Base-by-base conservation (phyloP, 2,797 vertebrate genomes). In the Sphaeramia orbicularis region DNA sequence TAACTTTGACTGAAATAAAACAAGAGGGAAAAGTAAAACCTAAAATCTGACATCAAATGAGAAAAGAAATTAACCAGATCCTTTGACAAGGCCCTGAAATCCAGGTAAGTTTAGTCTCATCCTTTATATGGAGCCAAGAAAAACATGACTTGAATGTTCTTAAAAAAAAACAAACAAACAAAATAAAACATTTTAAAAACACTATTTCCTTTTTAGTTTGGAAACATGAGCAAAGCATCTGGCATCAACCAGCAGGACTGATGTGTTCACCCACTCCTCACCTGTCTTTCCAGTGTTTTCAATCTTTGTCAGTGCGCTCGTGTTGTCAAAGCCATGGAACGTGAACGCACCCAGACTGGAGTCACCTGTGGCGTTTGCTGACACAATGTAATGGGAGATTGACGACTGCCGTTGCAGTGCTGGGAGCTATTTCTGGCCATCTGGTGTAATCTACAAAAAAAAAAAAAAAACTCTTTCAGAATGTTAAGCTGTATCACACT, bases 331-430 rank as follows among this genome's bases (percentile, higher is more conserved):
- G 4, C 88, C 78, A 0, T 0, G 0, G 16, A 94, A 93, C 8
- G 0, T 71, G 60, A 95, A 89, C 0, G 6, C 2, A 0, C 11
- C 83, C 37, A 95, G 78, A 0, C 4, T 73, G 12, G 13, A 0
- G 24, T 91, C 9, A 0, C 0, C 0, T 3, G 7, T 0, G 1
- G 81, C 80, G 0, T 5, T 10, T 0, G 15, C 0, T 0, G 86
- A 48, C 3, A 54, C 10, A 0, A 95, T 94, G 84, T 0, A 13
- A 95, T 87, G 21, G 94, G 95, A 2, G 94, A 95, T 74, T 95
- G 95, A 0, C 67, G 65, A 3, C 0, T 71, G 6, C 91, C 88
- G 0, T 71, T 91, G 71, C 94, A 95, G 3, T 1, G 52, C 0
- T 40, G 0, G 0, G 0, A 14, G 24, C 10, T 5, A 79, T 65